Percentiles rank a stretch among this genome's conserved stretches.
These are phyloP conservation scores for Mercenaria mercenaria DNA, from an alignment of 1,140 invertebrate species.

Conservation along the genomic window DNA sequence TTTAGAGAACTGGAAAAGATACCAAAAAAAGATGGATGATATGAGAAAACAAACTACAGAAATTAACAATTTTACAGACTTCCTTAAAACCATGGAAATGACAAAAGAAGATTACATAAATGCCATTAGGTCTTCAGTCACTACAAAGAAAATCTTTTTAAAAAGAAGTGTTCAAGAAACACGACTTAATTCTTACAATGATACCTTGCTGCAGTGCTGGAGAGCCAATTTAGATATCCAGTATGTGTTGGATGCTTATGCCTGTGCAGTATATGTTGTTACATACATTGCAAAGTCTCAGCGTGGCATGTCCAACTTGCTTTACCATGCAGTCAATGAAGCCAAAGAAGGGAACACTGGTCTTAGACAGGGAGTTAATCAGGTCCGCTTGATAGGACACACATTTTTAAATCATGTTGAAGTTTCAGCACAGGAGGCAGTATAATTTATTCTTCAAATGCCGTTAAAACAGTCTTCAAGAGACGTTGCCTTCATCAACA, in stretches of 20 bases:
- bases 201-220: conserved; percentile 7
- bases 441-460: conserved; percentile 55
- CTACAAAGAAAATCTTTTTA: conserved; percentile 59
- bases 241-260: conserved; percentile 72
- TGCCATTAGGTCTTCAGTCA: conserved; percentile 62
- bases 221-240: conserved; percentile 71
- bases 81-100: conserved; percentile 48
- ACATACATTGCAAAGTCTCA: conserved; percentile 68
- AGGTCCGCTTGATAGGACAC: conserved; percentile 64
- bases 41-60: neutral
- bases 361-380: conserved; percentile 61
- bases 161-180: conserved; percentile 51
- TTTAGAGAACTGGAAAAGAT: neutral
- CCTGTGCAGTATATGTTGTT: conserved; percentile 69
- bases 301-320: conserved; percentile 64
- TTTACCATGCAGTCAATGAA: conserved; percentile 62
- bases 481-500: conserved; percentile 64
- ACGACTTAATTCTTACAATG: conserved; percentile 63
- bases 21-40: conserved; percentile 18
- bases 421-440: conserved; percentile 68
- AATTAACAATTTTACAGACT: conserved; percentile 11
- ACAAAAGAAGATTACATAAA: conserved; percentile 60
- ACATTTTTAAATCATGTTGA: conserved; percentile 68
- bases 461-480: conserved; percentile 52
- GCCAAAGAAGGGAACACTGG: conserved; percentile 32